Base-by-base conservation (phyloP, 2,113 vertebrate genomes). In the Cygnus buccinator region DNA sequence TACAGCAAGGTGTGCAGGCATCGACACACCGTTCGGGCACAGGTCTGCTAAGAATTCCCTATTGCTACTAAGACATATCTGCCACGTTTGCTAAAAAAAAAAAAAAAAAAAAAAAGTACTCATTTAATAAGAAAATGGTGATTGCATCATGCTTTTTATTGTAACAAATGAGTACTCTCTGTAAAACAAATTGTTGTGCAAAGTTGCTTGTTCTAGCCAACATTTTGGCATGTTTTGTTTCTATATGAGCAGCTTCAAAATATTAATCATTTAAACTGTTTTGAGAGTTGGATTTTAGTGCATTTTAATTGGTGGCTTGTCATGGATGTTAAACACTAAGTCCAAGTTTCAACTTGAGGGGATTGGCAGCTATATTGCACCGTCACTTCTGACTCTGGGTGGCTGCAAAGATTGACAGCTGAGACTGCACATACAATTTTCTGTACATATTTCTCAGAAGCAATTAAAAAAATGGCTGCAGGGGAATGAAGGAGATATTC, bases 231-330 rank as follows among this genome's bases (percentile, higher is more conserved):
- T 0, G 1, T 37, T 58, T 10, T 6, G 3, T 72, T 89, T 50
- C 71, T 58, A 48, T 65, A 88, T 20, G 73, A 55, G 37, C 74
- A 96, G 54, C 62, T 87, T 84, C 78, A 87, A 82, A 94, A 83
- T 82, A 78, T 80, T 84, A 91, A 79, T 81, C 5, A 87, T 70
- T 62, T 57, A 11, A 72, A 90, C 50, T 44, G 35, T 44, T 90
- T 87, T 65, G 43, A 93, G 70, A 81, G 35, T 52, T 91, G 91
- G 41, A 66, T 93, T 92, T 84, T 63, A 61, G 31, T 52, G 39
- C 41, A 55, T 83, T 94, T 95, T 73, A 80, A 67, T 54, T 43
- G 46, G 43, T 81, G 58, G 20, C 19, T 54, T 89, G 44, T 68
- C 41, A 37, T 6, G 11, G 65, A 26, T 35, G 29, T 57, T 46